Percentiles rank a stretch among this genome's conserved stretches.
These are phyloP conservation scores for Chrysotoxum bicinctum DNA, from an alignment of 2,888 invertebrate species.

Conservation along the genomic window DNA sequence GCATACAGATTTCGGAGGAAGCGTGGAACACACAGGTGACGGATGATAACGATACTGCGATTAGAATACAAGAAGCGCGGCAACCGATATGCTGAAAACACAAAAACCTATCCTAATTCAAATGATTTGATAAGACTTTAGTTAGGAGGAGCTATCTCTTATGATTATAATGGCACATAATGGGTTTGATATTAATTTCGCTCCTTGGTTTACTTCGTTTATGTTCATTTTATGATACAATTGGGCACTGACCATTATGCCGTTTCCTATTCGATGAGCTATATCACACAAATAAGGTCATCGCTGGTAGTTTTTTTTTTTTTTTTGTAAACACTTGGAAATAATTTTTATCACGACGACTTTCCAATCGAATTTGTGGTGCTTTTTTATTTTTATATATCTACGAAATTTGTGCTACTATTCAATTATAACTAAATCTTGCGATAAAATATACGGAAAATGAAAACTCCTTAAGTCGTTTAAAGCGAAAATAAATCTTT, in stretches of 20 bases:
- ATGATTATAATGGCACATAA: constrained; percentile 6
- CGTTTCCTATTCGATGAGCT: no score
- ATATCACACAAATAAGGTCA: constrained; percentile 5
- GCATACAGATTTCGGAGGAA: background rate
- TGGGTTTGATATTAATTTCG: background rate
- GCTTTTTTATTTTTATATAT: background rate
- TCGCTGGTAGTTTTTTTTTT: background rate
- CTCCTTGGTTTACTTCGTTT: background rate
- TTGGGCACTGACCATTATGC: background rate
- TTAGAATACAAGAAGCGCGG: background rate
- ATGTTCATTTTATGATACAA: background rate
- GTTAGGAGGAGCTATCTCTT: background rate
- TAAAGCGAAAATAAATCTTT: background rate
- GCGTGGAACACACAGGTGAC: background rate
- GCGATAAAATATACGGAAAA: background rate
- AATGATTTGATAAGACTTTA: background rate
- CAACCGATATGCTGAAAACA: background rate
- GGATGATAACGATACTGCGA: background rate
- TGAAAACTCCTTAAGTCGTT: background rate
- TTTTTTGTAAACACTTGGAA: background rate
- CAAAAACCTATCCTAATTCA: background rate
- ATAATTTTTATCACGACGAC: background rate
- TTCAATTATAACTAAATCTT: background rate
- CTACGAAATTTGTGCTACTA: background rate
- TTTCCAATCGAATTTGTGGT: background rate